Base-by-base conservation (phyloP, 1,140 invertebrate genomes). In the Trichoplusia ni region DNA sequence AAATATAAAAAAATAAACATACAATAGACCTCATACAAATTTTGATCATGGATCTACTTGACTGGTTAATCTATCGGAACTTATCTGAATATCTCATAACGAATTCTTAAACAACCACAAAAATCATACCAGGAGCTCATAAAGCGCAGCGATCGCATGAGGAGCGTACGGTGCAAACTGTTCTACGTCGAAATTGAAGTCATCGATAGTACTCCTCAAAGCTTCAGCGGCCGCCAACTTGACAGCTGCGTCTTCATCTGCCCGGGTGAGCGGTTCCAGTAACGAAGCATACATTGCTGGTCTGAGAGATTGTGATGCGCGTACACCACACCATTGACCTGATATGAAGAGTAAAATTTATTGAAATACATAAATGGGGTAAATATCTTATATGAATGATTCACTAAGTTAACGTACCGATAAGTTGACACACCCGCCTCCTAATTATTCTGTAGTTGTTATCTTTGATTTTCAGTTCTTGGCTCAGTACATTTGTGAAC, bases 161-260 rank as follows among this genome's bases (percentile, higher is more conserved):
- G 96, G 94, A 31, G 98, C 92, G 88, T 94, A 98, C 7, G 96
- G 94, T 53, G 94, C 92, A 81, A 99, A 98, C 76, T 96, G 94
- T 51, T 97, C 95, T 0, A 94, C 92, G 75, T 95, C 94, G 89
- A 99, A 99, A 82, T 98, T 96, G 92, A 98, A 98, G 85, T 98
- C 97, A 83, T 98, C 97, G 9, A 99, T 94, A 1, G 95, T 94
- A 69, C 93, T 93, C 81, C 96, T 95, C 2, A 99, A 90, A 81
- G 91, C 95, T 93, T 95, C 91, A 0, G 93, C 92, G 0, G 97
- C 95, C 14, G 97, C 94, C 44, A 99, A 88, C 75, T 97, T 92
- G 11, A 98, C 96, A 5, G 95, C 95, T 69, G 97, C 93, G 81
- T 98, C 96, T 82, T 96, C 95, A 27, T 75, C 75, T 0, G 68